Evolutionary conservation across 2,888 invertebrate genomes (phyloP), one percentile per base, ranked within the genome.

Genomic region (Norana najaformis): DNA sequence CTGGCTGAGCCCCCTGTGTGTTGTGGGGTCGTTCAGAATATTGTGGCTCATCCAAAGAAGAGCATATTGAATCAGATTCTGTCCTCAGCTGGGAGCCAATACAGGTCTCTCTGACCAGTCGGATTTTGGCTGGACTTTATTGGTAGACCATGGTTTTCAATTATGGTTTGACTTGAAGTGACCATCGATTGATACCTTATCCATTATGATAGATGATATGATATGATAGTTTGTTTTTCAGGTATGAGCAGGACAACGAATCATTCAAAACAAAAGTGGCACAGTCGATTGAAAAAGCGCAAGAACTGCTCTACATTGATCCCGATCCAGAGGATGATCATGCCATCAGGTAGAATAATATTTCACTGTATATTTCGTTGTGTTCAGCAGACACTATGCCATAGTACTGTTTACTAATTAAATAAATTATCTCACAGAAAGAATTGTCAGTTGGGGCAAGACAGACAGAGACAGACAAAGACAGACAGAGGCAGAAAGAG

Each of bases 221-320:
- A 16, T 11, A 23, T 1, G n/a, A n/a, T 30, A 4, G 30, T 23
- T 89, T 53, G 83, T 89, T 89, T 96, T 96, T 53, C 94, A 97
- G 97, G 91, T 97, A 96, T 93, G 96, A 96, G 95, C 96, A 96
- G 92, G 96, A 98, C 94, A 96, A 96, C 92, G 97, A 97, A 90
- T 95, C 96, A 91, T 98, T 97, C 94, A 96, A 96, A 93, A 96
- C 96, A 88, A 96, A 96, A 93, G 97, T 96, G 0, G 96, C 96
- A 93, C 96, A 96, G 93, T 96, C 97, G 94, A 96, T 97, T 11
- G 95, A 96, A 92, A 94, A 95, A 36, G 97, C 97, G 94, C 96
- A 97, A 93, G 96, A 96, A 91, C 97, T 93, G 96, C 97, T 92
- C 37, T 91, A 92, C 83, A 89, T 89, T n/a, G 82, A 90, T 30